phyloP scores from a whole-genome alignment of 1,140 invertebrate genomes.

The Neodiprion pinetum region DNA sequence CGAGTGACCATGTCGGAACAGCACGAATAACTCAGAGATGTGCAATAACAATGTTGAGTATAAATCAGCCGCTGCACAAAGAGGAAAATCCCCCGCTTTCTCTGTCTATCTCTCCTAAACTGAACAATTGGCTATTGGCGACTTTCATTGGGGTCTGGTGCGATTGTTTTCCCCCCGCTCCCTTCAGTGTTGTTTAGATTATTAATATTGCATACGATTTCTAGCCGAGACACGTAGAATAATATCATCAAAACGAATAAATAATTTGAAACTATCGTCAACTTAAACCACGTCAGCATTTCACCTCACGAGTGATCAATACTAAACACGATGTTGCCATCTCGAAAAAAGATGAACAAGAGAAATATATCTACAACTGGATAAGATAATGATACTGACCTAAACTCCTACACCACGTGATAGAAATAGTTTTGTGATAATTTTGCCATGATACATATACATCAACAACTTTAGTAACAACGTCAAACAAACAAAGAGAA shows the following conservation, averaged over 20 bases:
- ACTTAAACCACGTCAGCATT: no score
- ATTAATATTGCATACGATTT: conserved; percentile 10
- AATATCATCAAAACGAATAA: no score
- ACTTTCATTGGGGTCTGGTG: conserved; percentile 61
- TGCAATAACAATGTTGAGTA: no score
- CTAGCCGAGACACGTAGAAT: no score
- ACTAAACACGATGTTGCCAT: neutral
- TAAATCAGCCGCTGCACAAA: no score
- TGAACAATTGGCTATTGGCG: conserved; percentile 53
- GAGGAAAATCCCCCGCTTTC: no score
- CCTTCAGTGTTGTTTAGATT: conserved; percentile 53
- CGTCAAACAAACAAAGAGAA: no score
- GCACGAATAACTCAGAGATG: conserved; percentile 19
- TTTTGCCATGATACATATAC: neutral
- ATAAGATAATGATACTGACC: neutral
- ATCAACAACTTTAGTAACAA: neutral
- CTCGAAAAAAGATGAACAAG: neutral
- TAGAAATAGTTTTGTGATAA: no score
- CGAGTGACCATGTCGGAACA: conserved; percentile 55
- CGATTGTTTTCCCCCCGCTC: conserved; percentile 56
- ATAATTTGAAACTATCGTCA: no score
- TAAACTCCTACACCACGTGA: no score
- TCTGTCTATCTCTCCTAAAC: neutral
- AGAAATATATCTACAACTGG: neutral
- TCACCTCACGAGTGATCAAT: neutral